These are phyloP conservation scores for Stenichneumon culpator DNA, from an alignment of 2,888 invertebrate genomes.

Conservation along the genomic window DNA sequence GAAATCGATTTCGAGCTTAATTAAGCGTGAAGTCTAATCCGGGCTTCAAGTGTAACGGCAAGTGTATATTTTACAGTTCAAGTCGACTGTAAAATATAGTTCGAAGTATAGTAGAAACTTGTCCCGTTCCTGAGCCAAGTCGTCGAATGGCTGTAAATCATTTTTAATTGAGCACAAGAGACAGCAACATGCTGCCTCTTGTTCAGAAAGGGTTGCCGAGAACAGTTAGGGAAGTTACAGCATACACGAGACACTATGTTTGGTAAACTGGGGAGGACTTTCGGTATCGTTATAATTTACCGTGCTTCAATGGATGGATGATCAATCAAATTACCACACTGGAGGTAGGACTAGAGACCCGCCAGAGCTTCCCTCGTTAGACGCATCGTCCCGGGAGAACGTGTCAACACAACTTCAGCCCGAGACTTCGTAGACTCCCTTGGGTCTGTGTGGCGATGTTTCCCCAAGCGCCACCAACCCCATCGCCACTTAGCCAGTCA, in stretches of 20 bases:
- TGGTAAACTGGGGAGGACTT: slow-evolving; percentile 39
- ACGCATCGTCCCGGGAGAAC: slow-evolving; percentile 72
- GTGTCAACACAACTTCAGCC: slow-evolving; percentile 71
- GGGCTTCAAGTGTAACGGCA: too few species aligned
- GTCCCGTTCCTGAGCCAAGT: not conserved
- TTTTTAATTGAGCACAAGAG: not conserved
- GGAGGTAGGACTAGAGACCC: slow-evolving; percentile 51
- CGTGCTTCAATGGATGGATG: slow-evolving; percentile 55
- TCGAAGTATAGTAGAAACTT: not conserved
- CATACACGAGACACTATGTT: not conserved
- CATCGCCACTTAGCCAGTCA: slow-evolving; percentile 59
- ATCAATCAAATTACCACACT: slow-evolving; percentile 66
- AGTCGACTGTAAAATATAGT: not conserved
- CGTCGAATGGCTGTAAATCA: not conserved
- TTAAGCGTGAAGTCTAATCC: too few species aligned
- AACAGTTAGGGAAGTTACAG: slow-evolving; percentile 2
- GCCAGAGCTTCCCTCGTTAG: slow-evolving; percentile 74
- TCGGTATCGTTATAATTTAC: slow-evolving; percentile 59
- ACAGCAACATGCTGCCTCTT: not conserved
- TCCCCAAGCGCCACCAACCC: slow-evolving; percentile 46
- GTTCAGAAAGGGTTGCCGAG: not conserved
- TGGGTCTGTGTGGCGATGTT: slow-evolving; percentile 58
- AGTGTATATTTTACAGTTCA: too few species aligned
- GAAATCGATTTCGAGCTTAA: too few species aligned
- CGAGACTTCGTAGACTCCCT: slow-evolving; percentile 72